Evolutionary conservation across 2,113 vertebrate species (phyloP), one percentile per base, ranked within the genome.

Genomic region (Pseudorectes ferrugineus): DNA sequence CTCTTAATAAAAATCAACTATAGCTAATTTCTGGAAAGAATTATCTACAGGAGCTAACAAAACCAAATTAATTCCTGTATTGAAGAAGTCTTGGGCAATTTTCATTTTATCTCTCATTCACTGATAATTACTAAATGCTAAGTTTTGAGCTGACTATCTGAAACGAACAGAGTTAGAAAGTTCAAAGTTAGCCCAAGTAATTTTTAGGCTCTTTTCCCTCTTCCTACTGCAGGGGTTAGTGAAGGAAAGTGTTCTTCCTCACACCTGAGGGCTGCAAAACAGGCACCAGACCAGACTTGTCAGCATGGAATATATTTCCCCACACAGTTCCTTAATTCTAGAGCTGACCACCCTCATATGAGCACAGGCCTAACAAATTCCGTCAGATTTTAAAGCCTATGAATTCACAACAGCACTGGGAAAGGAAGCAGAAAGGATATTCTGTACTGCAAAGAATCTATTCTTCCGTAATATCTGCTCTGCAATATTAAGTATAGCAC

Each of bases 381-480:
- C 8, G 24, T 21, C 38, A 31, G 19, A 40, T 43, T 80, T 84
- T 16, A 36, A 73, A 72, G 58, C 22, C 42, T 38, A 17, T 1
- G 12, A 74, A 35, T 38, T 65, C 49, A 45, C 63, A 87, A 33
- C 14, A 76, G 36, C n/a, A 36, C 20, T 1, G 2, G 20, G 19
- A 75, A 81, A 55, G 29, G 33, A 76, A 62, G 42, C 0, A 68
- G n/a, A 1, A 5, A 89, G 57, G 33, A 72, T 62, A 79, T 68
- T 49, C 24, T 19, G 16, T 29, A 33, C 54, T 38, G 28, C 33
- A 38, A 67, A 80, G 31, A 28, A 77, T 46, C 73, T 29, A 1
- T 43, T 43, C 7, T 57, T 65, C 45, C 0, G 0, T 4, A 36
- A 7, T 1, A 6, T 29, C 58, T 70, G 29, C 38, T 57, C 71